phyloP scores from a whole-genome alignment of 2,888 invertebrate species.

The Rhorus exstirpatorius region DNA sequence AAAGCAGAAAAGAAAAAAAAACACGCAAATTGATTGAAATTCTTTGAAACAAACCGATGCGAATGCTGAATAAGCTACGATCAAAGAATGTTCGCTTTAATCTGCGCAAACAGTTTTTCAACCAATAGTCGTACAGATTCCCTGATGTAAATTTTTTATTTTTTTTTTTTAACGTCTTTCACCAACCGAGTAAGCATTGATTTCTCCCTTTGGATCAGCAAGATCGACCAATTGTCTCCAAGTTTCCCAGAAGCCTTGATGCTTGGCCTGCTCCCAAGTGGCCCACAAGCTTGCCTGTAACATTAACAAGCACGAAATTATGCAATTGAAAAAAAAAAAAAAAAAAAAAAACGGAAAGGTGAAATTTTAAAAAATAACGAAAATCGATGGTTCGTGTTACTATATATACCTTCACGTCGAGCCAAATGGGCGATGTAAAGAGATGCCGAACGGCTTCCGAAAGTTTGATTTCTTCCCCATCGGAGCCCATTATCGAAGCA shows the following conservation, averaged over 20 bases:
- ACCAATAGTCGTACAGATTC: too few species aligned
- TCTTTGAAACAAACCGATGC: conserved; percentile 4
- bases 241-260: conserved; percentile 93
- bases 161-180: conserved; percentile 33
- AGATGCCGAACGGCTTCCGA: conserved; percentile 96
- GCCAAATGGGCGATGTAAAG: conserved; percentile 93
- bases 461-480: conserved; percentile 95
- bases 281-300: conserved; percentile 87
- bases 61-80: background rate
- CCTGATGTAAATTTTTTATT: too few species aligned
- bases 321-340: background rate
- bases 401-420: conserved; percentile 87
- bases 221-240: conserved; percentile 95
- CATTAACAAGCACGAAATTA: background rate
- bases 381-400: background rate
- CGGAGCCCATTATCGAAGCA: conserved; percentile 93
- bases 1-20: conserved; percentile 61
- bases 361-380: background rate
- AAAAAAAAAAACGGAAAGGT: background rate
- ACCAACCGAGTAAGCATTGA: conserved; percentile 93
- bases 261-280: conserved; percentile 92
- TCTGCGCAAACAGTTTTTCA: too few species aligned
- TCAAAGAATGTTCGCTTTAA: too few species aligned
- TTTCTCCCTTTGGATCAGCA: conserved; percentile 96
- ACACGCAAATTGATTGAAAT: background rate